Base-by-base conservation (phyloP, 1,140 invertebrate species). In the Megalonaias nervosa region DNA sequence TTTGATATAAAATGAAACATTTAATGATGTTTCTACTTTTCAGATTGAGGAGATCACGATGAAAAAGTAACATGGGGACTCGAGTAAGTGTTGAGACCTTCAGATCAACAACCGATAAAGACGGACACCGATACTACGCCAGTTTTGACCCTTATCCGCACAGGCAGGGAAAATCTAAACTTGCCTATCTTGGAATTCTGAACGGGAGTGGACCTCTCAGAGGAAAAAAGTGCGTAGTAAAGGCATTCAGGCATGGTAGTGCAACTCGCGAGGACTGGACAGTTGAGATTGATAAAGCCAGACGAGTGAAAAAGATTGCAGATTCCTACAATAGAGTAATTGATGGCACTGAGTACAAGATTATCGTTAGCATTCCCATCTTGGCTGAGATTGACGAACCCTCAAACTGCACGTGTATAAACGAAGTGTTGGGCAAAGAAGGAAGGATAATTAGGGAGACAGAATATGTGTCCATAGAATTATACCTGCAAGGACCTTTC, bases 111-210 rank as follows among this genome's bases (percentile, higher is more conserved):
- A 55, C 16, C 13, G 76, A 78, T 55, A 23, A 67, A 17, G 71
- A 77, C 65, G 79, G 79, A 4, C 61, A 81, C 58, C 74, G 67
- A 60, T 81, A 77, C 71, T 81, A 74, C 75, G 67, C 75, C 3
- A 81, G 79, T 59, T 81, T 81, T 67, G 79, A 81, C 38, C 75
- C 75, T 31, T 81, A 81, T 68, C 79, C 79, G 5, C 74, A 77
- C 62, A 74, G 74, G 38, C 62, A 77, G 15, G 79, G 79, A 12
- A 71, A 60, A 56, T 58, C 55, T 55, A 81, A 76, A 31, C 66
- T 81, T 21, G 71, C 74, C 31, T 76, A 81, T 61, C 73, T 76
- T 71, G 75, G 79, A 15, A 76, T 81, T 59, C 65, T 77, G 23
- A 81, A 81, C 67, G 71, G 75, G 2, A 68, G 75, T 57, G 79